phyloP scores from a whole-genome alignment of 2,113 vertebrate genomes.

The Crotalus horridus region DNA sequence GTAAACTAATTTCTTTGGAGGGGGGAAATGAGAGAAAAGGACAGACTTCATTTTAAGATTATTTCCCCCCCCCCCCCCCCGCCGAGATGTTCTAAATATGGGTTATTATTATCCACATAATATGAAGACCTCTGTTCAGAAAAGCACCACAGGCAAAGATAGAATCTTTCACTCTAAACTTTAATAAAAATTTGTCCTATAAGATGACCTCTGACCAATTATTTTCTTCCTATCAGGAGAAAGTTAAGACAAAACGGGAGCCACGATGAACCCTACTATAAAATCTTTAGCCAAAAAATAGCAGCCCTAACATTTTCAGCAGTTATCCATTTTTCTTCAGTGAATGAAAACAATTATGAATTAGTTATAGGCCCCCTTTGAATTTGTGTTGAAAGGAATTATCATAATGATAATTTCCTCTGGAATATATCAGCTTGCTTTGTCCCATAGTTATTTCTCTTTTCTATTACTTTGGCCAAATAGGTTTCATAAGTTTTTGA shows the following conservation, averaged over 20 bases:
- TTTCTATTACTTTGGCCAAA: not conserved
- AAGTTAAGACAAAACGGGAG: slow-evolving; percentile 10
- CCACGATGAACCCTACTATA: slow-evolving; percentile 25
- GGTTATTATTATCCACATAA: slow-evolving; percentile 50
- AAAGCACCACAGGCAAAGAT: slow-evolving; percentile 46
- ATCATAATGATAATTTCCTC: not conserved
- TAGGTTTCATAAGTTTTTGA: not conserved
- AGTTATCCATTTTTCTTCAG: not conserved
- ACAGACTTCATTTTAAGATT: slow-evolving; percentile 45
- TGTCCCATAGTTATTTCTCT: not conserved
- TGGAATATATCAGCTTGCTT: not conserved
- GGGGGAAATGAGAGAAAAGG: not conserved
- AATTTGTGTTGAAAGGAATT: not conserved
- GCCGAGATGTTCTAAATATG: slow-evolving; percentile 39
- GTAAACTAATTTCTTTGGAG: not conserved
- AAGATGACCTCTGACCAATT: slow-evolving; percentile 49
- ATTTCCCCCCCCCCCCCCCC: slow-evolving; percentile 18
- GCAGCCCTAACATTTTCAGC: slow-evolving; percentile 31
- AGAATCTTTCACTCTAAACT: slow-evolving; percentile 53
- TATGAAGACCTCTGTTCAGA: slow-evolving; percentile 13
- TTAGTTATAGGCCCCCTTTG: not conserved
- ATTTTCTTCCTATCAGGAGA: slow-evolving; percentile 26
- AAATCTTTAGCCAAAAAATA: slow-evolving; percentile 30
- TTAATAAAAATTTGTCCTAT: slow-evolving; percentile 52
- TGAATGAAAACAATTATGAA: not conserved